Conservation (phyloP, 2,113 vertebrate species). For the Corythaixoides concolor region DNA sequence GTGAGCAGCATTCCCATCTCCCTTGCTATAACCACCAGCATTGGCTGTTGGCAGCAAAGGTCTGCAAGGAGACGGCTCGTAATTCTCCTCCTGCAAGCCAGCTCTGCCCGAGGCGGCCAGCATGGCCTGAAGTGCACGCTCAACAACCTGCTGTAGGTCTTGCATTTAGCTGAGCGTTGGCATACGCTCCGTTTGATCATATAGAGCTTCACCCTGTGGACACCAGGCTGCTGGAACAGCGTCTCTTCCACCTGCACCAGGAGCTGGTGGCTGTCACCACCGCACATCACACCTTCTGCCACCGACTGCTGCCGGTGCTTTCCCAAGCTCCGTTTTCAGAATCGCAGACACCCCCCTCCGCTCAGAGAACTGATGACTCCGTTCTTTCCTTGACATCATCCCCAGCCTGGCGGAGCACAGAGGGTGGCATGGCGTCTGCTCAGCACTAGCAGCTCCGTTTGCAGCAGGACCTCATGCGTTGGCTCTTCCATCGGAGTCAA, state of each 20-base stretch:
- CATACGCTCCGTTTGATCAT: rapidly evolving
- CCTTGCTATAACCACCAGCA: too few species aligned
- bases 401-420: not conserved
- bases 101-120: not conserved
- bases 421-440: not conserved
- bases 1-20: too few species aligned
- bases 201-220: not conserved
- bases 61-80: not conserved
- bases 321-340: not conserved
- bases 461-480: not conserved
- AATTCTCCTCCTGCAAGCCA: not conserved
- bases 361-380: not conserved
- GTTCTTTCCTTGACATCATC: not conserved
- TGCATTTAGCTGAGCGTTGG: rapidly evolving
- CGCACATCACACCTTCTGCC: not conserved
- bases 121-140: not conserved
- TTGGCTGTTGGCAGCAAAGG: too few species aligned
- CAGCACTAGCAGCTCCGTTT: rapidly evolving
- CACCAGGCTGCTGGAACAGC: too few species aligned
- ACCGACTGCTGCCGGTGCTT: not conserved
- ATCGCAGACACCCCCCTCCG: not conserved
- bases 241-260: not conserved
- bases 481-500: rapidly evolving
- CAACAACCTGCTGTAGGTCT: not conserved
- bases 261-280: not conserved